phyloP scores from a whole-genome alignment of 2,888 invertebrate species.

The Diabrotica balteata region DNA sequence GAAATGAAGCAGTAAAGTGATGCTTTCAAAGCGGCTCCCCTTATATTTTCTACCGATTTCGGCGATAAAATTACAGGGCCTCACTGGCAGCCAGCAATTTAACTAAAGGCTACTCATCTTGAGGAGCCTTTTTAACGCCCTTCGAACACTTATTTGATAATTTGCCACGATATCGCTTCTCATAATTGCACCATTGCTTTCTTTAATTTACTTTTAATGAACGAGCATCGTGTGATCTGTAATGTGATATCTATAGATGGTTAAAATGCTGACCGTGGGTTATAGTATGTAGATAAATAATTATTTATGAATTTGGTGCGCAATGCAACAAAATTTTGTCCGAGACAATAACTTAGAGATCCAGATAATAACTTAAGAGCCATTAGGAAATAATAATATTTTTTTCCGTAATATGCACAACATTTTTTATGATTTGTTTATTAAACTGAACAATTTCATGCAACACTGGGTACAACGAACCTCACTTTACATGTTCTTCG shows the following conservation, averaged over 20 bases:
- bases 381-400: too few relatives aligned
- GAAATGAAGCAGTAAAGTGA: slow-evolving; percentile 49
- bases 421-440: too few relatives aligned
- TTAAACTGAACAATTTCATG: too few relatives aligned
- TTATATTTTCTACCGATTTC: slow-evolving; percentile 49
- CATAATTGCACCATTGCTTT: slow-evolving; percentile 39
- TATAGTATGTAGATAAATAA: too few relatives aligned
- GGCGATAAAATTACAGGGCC: slow-evolving; percentile 57
- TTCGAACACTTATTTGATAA: slow-evolving; percentile 30
- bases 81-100: slow-evolving; percentile 53
- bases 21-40: slow-evolving; percentile 43
- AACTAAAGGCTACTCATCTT: slow-evolving; percentile 54
- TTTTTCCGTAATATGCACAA: too few relatives aligned
- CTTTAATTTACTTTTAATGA: slow-evolving; percentile 33
- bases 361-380: too few relatives aligned
- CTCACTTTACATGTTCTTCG: too few relatives aligned
- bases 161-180: slow-evolving; percentile 44
- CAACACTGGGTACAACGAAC: too few relatives aligned
- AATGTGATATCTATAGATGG: neutral
- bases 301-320: too few relatives aligned
- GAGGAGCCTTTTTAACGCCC: slow-evolving; percentile 38
- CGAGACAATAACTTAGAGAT: too few relatives aligned
- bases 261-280: too few relatives aligned
- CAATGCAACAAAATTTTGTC: too few relatives aligned
- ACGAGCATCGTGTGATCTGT: slow-evolving; percentile 2